Evolutionary conservation across 2,888 invertebrate genomes (phyloP).

Genomic region (Apodemia zela): DNA sequence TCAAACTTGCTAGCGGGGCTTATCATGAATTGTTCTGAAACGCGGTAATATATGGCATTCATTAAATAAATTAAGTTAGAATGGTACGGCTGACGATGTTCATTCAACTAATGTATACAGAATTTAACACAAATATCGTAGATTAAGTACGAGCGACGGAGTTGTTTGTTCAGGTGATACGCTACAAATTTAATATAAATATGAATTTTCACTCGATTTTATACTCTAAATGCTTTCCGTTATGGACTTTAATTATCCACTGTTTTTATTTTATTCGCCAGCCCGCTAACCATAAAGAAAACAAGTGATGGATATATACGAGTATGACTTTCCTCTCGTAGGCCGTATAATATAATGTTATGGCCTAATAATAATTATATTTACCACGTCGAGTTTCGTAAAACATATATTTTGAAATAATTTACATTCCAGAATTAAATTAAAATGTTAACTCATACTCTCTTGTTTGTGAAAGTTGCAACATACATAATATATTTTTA

Average conservation of each 20-base stretch:
- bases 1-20: slow-evolving; percentile 56
- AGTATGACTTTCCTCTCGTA: not conserved
- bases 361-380: not conserved
- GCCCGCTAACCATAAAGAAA: not conserved
- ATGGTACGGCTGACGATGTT: slow-evolving; percentile 57
- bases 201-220: slow-evolving; percentile 10
- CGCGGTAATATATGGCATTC: slow-evolving; percentile 74
- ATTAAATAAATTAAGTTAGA: slow-evolving; percentile 76
- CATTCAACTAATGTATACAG: slow-evolving; percentile 70
- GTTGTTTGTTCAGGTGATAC: slow-evolving; percentile 15
- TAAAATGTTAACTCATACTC: too few species aligned
- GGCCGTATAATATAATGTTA: not conserved
- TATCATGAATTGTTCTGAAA: slow-evolving; percentile 64
- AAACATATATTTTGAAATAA: not conserved
- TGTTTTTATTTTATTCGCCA: slow-evolving; percentile 5
- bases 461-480: too few species aligned
- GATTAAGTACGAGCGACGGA: slow-evolving; percentile 16
- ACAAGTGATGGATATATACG: slow-evolving; percentile 1
- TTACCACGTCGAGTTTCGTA: not conserved
- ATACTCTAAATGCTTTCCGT: not conserved
- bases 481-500: too few species aligned
- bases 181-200: slow-evolving; percentile 14
- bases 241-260: not conserved
- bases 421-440: not conserved
- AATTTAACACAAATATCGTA: slow-evolving; percentile 63